Base-by-base conservation (phyloP, 2,888 invertebrate genomes). In the Glaucopsyche alexis region DNA sequence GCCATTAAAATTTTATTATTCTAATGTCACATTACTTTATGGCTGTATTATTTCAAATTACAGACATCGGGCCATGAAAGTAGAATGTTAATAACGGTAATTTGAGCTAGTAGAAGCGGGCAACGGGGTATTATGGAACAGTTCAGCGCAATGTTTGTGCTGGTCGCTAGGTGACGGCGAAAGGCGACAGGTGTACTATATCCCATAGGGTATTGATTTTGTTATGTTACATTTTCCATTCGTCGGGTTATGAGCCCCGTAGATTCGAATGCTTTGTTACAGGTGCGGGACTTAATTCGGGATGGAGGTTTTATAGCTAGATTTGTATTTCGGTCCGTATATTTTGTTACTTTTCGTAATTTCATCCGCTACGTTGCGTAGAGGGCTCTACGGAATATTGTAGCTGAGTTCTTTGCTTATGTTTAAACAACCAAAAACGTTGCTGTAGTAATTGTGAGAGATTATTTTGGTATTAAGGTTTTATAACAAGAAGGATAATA, bases 161-260 rank as follows among this genome's bases (percentile, higher is more conserved):
- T 76, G 78, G 89, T 89, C 83, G 87, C 89, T 87, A 87, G 87
- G 87, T 81, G 82, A 88, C 85, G 60, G 14, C 55, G 16, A 16
- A 76, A 71, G 75, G 77, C 78, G 82, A 76, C 88, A 87, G 85
- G 85, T 87, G 88, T 80, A 76, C 76, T 74, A 76, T 78, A 80
- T 88, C 85, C 83, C 86, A 81, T 81, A 78, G 74, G 75, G 50
- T 86, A 89, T 89, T 81, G 88, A 89, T 89, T 86, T 83, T 81
- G 74, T 78, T 72, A 71, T 65, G 73, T 71, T 74, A 77, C 75
- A 16, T 72, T 72, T 72, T 50, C 52, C 52, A 66, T 50, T 47
- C 40, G 50, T 16, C 66, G 16, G 65, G 67, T 45, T 19, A 19
- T 14, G 14, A 6, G 8, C 42, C 50, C 42, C 45, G 14, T n/a